phyloP scores from a whole-genome alignment of 1,140 invertebrate genomes.

The Meloidogyne floridensis region DNA sequence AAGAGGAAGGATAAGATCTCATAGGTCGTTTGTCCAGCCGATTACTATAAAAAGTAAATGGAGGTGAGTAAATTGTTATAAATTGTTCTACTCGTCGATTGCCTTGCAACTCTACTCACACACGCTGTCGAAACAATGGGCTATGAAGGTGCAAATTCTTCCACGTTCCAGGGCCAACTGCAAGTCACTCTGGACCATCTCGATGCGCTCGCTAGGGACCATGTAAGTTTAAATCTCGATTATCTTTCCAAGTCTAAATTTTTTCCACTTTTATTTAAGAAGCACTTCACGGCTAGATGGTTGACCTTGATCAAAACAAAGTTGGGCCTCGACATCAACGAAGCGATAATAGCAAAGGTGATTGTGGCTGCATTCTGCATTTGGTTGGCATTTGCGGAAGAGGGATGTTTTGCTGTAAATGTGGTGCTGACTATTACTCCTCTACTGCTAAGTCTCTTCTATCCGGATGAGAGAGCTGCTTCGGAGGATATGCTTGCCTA shows the following conservation, averaged over 20 bases:
- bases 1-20: background rate
- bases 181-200: background rate
- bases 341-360: background rate
- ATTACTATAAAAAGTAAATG: background rate
- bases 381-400: background rate
- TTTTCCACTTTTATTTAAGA: background rate
- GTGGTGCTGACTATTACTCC: background rate
- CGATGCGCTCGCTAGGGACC: background rate
- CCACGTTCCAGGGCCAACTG: background rate
- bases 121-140: background rate
- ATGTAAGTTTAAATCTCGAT: background rate
- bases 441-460: background rate
- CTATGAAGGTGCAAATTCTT: background rate
- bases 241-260: background rate
- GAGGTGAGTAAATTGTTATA: background rate
- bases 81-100: background rate
- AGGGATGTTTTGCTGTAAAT: background rate
- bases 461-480: background rate
- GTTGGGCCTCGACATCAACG: background rate
- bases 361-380: conserved; percentile 5
- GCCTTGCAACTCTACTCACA: too few species aligned
- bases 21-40: too few species aligned
- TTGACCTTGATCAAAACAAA: background rate
- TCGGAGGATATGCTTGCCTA: conserved; percentile 2
- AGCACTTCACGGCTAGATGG: background rate